Percentiles rank a stretch among this genome's conserved stretches.
phyloP scores from a whole-genome alignment of 2,113 vertebrate genomes.

The Aleadryas rufinucha region DNA sequence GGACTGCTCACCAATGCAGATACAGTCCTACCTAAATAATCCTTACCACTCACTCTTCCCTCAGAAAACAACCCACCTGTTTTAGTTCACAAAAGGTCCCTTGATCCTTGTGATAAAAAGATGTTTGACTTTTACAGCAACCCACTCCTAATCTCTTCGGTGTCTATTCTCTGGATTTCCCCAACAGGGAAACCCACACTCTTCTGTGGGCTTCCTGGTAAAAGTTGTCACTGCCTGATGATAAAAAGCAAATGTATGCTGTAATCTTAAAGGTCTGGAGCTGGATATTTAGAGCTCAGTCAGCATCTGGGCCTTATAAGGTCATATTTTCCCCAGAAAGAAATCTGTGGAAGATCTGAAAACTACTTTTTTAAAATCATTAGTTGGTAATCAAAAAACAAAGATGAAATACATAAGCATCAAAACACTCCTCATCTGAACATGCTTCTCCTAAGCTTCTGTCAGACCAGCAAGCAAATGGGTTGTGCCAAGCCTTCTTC shows the following conservation, averaged over 20 bases:
- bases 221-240: not conserved
- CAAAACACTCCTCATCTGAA: not conserved
- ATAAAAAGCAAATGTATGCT: not conserved
- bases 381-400: not conserved
- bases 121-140: not conserved
- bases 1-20: not conserved
- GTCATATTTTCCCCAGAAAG: not conserved
- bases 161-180: not conserved
- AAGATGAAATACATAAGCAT: not conserved
- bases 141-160: not conserved
- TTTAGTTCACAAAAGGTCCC: not conserved
- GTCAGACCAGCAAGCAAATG: not conserved
- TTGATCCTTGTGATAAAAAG: not conserved
- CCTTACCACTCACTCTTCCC: not conserved
- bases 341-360: not conserved
- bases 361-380: not conserved
- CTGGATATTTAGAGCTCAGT: not conserved
- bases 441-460: not conserved
- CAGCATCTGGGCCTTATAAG: not conserved
- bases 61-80: not conserved
- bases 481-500: not conserved
- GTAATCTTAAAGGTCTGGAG: not conserved
- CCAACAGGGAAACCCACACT: not conserved
- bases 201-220: not conserved
- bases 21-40: not conserved